Evolutionary conservation across 2,888 invertebrate genomes (phyloP).

Genomic region (Drosophila emarginata): DNA sequence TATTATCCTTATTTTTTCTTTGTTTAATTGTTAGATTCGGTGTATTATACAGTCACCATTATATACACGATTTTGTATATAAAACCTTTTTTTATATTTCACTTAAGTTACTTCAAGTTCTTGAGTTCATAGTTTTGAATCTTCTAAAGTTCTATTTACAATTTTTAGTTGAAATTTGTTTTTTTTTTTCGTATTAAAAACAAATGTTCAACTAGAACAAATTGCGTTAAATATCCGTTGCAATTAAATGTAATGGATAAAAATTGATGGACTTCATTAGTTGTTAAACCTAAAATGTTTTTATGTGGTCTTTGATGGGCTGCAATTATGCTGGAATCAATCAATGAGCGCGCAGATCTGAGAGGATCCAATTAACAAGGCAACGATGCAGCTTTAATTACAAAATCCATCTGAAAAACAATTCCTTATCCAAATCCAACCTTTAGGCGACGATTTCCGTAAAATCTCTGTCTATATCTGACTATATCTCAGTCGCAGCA

Average conservation of each 20-base stretch:
- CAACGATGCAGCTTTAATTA: conserved; percentile 2
- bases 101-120: conserved; percentile 7
- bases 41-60: conserved; percentile 32
- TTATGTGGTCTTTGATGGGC: neutral
- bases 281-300: neutral
- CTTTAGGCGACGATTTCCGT: neutral
- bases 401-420: conserved; percentile 4
- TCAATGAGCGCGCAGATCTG: neutral
- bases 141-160: neutral
- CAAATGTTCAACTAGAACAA: neutral
- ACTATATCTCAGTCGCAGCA: neutral
- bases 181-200: neutral
- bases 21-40: conserved; percentile 21
- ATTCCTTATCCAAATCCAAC: neutral
- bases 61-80: conserved; percentile 5
- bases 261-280: neutral
- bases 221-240: neutral
- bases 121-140: neutral
- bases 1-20: conserved; percentile 37
- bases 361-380: neutral
- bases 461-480: too few relatives aligned
- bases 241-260: neutral
- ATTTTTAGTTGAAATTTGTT: neutral
- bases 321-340: neutral
- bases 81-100: conserved; percentile 10